Evolutionary conservation across 1,140 invertebrate genomes (phyloP), one percentile per base, ranked within the genome.

Genomic region (Anoplolepis gracilipes): DNA sequence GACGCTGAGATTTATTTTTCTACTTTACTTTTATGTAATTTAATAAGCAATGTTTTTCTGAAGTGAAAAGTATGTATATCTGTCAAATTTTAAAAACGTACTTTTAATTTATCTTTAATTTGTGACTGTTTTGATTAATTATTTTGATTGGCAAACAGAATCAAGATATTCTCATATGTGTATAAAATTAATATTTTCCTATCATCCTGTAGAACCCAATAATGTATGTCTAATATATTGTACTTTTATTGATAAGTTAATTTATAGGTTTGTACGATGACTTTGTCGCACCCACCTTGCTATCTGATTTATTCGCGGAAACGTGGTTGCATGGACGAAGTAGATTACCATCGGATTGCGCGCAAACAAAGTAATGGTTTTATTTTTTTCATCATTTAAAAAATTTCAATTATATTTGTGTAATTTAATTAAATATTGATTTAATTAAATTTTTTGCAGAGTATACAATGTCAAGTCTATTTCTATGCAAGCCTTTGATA

Each of bases 281-380:
- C 62, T 96, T 97, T 88, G 96, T 99, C 19, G 98, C 98, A 0
- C 97, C 97, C 11, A 93, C 95, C 33, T 93, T 99, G 13, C 95
- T 97, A 79, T 95, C 96, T 0, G 96, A 97, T 92, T 94, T 99
- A 3, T 96, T 97, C 1, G 97, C 97, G 4, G 98, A 99, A 95
- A 97, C 98, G 0, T 99, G 98, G 98, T 96, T 97, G 8, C 98
- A 98, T 94, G 98, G 98, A 36, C 95, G 95, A 0, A 97, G 97
- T 0, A 96, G 96, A 67, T 93, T 98, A 59, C 96, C 96, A 25
- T 97, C 97, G 0, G 96, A 96, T 85, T 99, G 97, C 92, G 95
- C 95, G 25, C 86, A 82, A 59, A 86, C 92, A 42, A 94, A 90
- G 94, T 94, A 91, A 91, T 76, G 85, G 3, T 92, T 92, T 57